phyloP scores from a whole-genome alignment of 2,113 vertebrate species.

The Poicephalus meyeri region DNA sequence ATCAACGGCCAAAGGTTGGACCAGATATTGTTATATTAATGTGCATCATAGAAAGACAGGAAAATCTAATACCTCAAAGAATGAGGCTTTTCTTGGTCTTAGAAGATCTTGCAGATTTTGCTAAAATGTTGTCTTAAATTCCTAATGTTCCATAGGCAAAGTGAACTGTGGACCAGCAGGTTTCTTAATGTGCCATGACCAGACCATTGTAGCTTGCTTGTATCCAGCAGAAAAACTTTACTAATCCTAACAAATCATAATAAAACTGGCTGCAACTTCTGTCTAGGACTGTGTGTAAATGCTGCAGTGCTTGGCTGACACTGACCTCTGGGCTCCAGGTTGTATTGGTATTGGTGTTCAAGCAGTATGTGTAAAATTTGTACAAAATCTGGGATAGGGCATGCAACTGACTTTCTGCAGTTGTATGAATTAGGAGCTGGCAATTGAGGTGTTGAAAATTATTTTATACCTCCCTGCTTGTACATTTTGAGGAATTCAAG shows the following conservation, averaged over 20 bases:
- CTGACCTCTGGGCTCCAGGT: background rate
- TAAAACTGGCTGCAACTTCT: fast-evolving
- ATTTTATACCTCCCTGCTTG: background rate
- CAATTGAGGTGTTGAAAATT: background rate
- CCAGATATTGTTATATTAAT: background rate
- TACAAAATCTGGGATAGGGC: background rate
- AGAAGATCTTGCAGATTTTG: background rate
- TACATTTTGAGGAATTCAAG: background rate
- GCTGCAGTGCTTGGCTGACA: fast-evolving
- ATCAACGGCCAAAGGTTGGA: background rate
- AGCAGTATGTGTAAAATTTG: background rate
- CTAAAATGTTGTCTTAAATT: background rate
- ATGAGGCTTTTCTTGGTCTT: background rate
- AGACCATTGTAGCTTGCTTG: background rate
- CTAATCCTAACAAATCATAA: background rate
- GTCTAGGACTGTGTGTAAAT: too few relatives aligned
- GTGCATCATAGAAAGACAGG: background rate
- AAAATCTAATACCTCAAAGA: background rate
- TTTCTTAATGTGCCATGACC: fast-evolving
- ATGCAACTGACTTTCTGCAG: background rate
- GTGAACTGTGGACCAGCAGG: background rate
- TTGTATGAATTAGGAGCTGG: background rate
- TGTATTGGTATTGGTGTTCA: background rate
- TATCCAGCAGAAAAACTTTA: background rate
- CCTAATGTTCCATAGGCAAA: background rate